Conservation (phyloP, 2,113 vertebrate species). For the Henicopernis longicauda region DNA sequence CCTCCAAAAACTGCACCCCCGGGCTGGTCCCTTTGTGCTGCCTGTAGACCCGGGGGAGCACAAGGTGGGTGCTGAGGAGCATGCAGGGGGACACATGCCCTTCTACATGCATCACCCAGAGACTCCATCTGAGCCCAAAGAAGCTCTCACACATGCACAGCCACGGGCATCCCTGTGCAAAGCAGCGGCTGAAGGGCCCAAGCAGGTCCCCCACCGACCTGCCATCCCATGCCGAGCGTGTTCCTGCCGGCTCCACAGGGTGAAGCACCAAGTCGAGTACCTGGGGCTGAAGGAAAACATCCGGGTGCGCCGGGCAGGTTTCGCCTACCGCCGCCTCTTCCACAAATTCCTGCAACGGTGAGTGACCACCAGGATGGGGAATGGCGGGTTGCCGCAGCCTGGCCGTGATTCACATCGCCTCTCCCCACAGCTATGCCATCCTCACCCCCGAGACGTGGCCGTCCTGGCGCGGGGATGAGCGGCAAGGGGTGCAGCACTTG, state of each 20-base stretch:
- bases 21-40: not conserved
- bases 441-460: slow-evolving; percentile 92
- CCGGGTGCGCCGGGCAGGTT: slow-evolving; percentile 88
- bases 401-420: fast-evolving
- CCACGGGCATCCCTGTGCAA: fast-evolving
- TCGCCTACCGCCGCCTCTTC: slow-evolving; percentile 90
- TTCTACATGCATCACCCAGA: not conserved
- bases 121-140: not conserved
- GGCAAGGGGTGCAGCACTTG: slow-evolving; percentile 90
- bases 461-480: slow-evolving; percentile 82
- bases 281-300: slow-evolving; percentile 94
- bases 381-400: fast-evolving
- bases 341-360: slow-evolving; percentile 92
- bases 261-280: slow-evolving; percentile 93
- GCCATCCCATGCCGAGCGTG: fast-evolving
- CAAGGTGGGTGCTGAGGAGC: not conserved
- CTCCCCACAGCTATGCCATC: slow-evolving; percentile 85
- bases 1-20: not conserved
- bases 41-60: not conserved
- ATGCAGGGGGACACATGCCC: fast-evolving
- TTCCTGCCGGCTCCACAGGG: slow-evolving; percentile 65
- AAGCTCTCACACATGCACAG: fast-evolving
- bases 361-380: fast-evolving
- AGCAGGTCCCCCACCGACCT: fast-evolving
- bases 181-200: not conserved